Conservation (phyloP, 2,888 invertebrate genomes). For the Arrhopalites spinosus region DNA sequence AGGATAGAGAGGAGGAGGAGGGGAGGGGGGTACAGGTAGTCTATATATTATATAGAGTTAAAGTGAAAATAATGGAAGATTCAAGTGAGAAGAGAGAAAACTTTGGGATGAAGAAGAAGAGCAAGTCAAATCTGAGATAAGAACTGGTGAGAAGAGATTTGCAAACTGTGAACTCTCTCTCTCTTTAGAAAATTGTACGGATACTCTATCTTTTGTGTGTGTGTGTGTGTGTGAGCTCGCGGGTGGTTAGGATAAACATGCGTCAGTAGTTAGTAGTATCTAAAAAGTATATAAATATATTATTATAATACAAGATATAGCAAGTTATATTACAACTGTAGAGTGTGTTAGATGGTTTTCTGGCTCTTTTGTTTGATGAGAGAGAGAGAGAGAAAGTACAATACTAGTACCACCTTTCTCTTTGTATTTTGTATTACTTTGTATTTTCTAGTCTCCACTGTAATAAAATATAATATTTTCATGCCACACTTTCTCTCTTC, state of each 20-base stretch:
- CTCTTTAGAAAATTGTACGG: too few species aligned
- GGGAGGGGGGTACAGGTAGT: neutral
- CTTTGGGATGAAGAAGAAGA: neutral
- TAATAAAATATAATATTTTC: neutral
- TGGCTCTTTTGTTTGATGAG: neutral
- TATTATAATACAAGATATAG: too few species aligned
- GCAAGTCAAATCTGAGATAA: neutral
- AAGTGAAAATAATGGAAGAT: neutral
- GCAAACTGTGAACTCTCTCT: neutral
- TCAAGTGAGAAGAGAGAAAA: neutral
- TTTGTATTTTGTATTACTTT: constrained; percentile 18
- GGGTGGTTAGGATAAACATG: too few species aligned
- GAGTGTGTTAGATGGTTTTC: constrained; percentile 12
- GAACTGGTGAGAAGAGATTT: constrained; percentile 2
- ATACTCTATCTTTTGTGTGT: too few species aligned
- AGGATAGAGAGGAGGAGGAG: too few species aligned
- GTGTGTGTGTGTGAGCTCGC: too few species aligned
- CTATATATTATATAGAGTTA: too few species aligned
- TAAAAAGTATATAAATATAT: too few species aligned
- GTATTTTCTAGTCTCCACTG: neutral
- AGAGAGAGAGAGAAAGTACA: neutral
- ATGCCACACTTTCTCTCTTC: neutral
- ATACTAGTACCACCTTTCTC: neutral
- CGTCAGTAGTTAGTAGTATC: too few species aligned
- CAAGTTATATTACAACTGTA: too few species aligned